A percentile compares a stretch with the other conserved stretches of the same genome.
Evolutionary conservation across 35 echinoderm and acorn worm species (phyloP).

Genomic region (Heliocidaris tuberculata): DNA sequence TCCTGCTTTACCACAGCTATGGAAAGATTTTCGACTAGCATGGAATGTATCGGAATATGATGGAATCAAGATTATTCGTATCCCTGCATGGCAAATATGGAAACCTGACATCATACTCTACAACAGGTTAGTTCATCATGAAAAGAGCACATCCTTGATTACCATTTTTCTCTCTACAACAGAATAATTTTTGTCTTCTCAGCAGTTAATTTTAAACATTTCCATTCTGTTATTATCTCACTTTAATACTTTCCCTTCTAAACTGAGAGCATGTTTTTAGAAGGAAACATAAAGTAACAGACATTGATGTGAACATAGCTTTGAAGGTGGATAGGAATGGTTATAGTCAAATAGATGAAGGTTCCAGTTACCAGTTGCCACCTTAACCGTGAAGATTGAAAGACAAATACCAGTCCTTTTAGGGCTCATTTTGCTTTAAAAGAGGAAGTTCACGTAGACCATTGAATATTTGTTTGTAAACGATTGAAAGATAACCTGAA

Average conservation of each 20-base stretch:
- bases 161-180: too few species aligned
- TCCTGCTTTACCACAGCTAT: not conserved
- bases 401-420: too few species aligned
- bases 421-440: not conserved
- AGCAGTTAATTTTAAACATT: not conserved
- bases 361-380: too few species aligned
- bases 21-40: not conserved
- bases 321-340: not conserved
- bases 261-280: not conserved
- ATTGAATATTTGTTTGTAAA: not conserved
- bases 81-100: slow-evolving; percentile 19
- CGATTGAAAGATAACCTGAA: not conserved
- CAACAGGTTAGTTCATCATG: not conserved
- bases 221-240: not conserved
- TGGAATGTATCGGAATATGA: slow-evolving; percentile 21
- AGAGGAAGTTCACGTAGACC: not conserved
- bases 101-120: slow-evolving; percentile 33
- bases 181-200: not conserved
- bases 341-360: not conserved
- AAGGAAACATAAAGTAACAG: not conserved
- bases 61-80: not conserved
- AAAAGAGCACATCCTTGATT: not conserved
- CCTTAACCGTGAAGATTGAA: too few species aligned
- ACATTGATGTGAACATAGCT: not conserved
- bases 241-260: not conserved